phyloP scores from a whole-genome alignment of 2,113 vertebrate species.

The Azemiops feae region DNA sequence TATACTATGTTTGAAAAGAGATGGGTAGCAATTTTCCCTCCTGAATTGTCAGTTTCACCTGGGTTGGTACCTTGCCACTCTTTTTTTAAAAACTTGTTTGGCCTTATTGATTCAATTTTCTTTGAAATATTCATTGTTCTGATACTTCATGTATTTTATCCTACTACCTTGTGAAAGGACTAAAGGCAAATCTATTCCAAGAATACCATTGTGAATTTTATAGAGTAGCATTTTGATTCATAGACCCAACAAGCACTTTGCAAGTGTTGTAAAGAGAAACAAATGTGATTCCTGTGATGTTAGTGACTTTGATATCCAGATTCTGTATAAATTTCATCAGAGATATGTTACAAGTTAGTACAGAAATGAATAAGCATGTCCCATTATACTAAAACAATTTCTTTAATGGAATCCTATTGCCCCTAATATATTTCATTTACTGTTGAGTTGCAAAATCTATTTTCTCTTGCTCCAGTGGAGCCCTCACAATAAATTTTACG shows the following conservation, averaged over 20 bases:
- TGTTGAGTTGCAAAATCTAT: conserved; percentile 29
- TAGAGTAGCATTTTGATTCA: conserved; percentile 48
- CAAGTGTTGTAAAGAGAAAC: conserved; percentile 12
- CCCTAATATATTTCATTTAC: conserved; percentile 22
- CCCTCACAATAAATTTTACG: conserved; percentile 33
- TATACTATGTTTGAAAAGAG: not conserved
- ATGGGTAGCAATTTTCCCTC: not conserved
- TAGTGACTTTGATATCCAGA: conserved; percentile 7
- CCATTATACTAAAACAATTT: conserved; percentile 14
- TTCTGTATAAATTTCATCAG: conserved; percentile 30
- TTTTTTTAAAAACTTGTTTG: not conserved
- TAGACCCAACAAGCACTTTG: not conserved
- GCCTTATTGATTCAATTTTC: not conserved
- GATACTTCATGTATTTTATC: conserved; percentile 45
- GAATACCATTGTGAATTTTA: conserved; percentile 53
- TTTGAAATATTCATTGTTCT: conserved; percentile 48
- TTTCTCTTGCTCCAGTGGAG: conserved; percentile 34
- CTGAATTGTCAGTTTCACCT: not conserved
- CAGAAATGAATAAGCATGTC: fast-evolving
- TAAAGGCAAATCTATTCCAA: conserved; percentile 36
- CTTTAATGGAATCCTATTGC: conserved; percentile 17
- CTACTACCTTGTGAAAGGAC: conserved; percentile 16
- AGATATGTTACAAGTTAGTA: not conserved
- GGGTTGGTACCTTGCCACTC: not conserved
- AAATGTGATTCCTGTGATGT: not conserved